phyloP scores from a whole-genome alignment of 2,888 invertebrate genomes.

The Eucriotettix oculatus region DNA sequence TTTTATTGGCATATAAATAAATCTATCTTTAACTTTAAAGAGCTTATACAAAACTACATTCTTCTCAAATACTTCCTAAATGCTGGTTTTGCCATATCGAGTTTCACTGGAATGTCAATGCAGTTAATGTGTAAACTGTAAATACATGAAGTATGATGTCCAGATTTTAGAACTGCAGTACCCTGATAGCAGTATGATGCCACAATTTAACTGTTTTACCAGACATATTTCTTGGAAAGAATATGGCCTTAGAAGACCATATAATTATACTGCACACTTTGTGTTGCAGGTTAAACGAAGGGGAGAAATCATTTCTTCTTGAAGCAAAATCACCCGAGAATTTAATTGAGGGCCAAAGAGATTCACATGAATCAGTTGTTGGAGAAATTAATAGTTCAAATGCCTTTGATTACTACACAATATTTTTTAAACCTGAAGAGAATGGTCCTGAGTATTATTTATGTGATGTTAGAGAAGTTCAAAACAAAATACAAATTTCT shows the following conservation, averaged over 20 bases:
- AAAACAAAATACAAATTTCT: not conserved
- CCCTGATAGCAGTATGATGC: no score
- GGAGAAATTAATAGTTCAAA: not conserved
- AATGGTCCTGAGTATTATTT: slow-evolving; percentile 3
- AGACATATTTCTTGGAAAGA: no score
- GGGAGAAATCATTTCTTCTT: not conserved
- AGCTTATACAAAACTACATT: no score
- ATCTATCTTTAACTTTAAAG: no score
- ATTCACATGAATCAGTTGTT: not conserved
- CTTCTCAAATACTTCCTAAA: no score
- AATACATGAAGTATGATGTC: no score
- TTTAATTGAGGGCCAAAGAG: not conserved
- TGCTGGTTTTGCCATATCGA: no score
- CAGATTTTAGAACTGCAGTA: no score
- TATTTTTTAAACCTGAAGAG: slow-evolving; percentile 4
- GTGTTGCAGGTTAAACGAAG: slow-evolving; percentile 7
- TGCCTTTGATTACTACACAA: not conserved
- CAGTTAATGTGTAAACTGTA: no score
- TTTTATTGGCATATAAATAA: no score
- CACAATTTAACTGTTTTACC: no score
- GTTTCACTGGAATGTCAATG: no score
- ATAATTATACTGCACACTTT: slow-evolving; percentile 7
- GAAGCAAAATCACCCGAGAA: not conserved
- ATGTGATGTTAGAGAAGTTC: slow-evolving; percentile 2
- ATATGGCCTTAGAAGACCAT: not conserved